Base-by-base conservation (phyloP, 2,113 vertebrate genomes). In the Larimichthys polyactis region DNA sequence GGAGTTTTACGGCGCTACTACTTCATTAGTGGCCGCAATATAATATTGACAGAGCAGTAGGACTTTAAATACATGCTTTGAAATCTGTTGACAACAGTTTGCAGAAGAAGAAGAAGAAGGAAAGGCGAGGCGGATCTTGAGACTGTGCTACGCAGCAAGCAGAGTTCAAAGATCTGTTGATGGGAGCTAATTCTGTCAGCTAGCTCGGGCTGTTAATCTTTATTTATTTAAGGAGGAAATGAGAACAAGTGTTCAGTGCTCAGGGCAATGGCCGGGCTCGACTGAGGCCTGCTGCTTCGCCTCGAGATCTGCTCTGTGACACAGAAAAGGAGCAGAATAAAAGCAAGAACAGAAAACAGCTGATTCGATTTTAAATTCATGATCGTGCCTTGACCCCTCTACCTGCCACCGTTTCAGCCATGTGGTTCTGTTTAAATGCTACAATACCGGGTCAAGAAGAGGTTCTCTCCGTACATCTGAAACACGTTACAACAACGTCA, bases 161-260 rank as follows among this genome's bases (percentile, higher is more conserved):
- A 78, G 60, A 32, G 78, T 81, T 85, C 71, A 89, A 74, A 71
- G 75, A 91, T 84, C 64, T 91, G 84, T 75, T 79, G 83, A 79
- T 64, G 29, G 52, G 60, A 73, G 75, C 58, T 64, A 76, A 81
- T 80, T 81, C 78, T 76, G 78, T 60, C 81, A 64, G 51, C 83
- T 62, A 24, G 71, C 71, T 40, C 57, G 46, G 82, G 68, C 66
- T 81, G 81, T 82, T 89, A 82, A 91, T 90, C 87, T 90, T 91
- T 67, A 92, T 92, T 93, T 90, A 93, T 93, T 91, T 73, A 84
- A 90, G 67, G 69, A 93, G 85, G 86, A 93, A 92, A 91, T 86
- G 77, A 92, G 85, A 86, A 80, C 88, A 85, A 89, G 79, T 72
- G 75, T 7, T 2, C 20, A 59, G 71, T 55, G 86, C 92, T 90